These are phyloP conservation scores for Holocentrus rufus DNA, from an alignment of 2,797 vertebrate genomes.

Conservation along the genomic window DNA sequence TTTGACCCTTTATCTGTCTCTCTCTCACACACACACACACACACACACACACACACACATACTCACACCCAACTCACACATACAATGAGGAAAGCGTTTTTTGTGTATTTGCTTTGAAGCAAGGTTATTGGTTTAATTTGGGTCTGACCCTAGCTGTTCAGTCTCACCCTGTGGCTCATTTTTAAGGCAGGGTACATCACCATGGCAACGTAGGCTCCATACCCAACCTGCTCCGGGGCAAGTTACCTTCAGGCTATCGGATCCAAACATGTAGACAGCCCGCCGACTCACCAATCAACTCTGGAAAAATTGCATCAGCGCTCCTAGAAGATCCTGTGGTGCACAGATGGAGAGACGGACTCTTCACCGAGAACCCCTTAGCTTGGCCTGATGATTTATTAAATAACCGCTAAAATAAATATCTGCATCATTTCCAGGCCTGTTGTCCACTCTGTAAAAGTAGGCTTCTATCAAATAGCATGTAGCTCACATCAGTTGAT, in stretches of 20 bases:
- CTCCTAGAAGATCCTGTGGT: constrained; percentile 14
- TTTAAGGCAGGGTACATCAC: not conserved
- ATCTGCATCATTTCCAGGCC: constrained; percentile 35
- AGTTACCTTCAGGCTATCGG: constrained; percentile 22
- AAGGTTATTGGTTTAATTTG: no score
- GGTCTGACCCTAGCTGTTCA: constrained; percentile 4
- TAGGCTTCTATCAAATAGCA: no score
- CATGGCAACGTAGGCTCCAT: constrained; percentile 17
- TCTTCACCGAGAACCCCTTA: constrained; percentile 21
- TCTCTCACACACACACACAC: not conserved
- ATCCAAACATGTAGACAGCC: constrained; percentile 9
- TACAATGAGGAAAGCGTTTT: no score
- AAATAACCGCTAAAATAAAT: constrained; percentile 48
- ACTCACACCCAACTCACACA: no score
- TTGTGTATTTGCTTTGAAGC: no score
- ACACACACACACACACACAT: not conserved
- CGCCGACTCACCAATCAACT: not conserved
- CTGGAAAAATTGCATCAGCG: constrained; percentile 1
- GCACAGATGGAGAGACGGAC: constrained; percentile 28
- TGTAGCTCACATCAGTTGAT: no score
- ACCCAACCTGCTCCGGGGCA: not conserved
- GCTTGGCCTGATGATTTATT: constrained; percentile 38
- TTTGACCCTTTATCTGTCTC: constrained; percentile 2
- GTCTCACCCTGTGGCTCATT: not conserved
- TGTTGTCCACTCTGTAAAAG: no score